phyloP scores from a whole-genome alignment of 2,888 invertebrate species.

The Morinoia aosen region DNA sequence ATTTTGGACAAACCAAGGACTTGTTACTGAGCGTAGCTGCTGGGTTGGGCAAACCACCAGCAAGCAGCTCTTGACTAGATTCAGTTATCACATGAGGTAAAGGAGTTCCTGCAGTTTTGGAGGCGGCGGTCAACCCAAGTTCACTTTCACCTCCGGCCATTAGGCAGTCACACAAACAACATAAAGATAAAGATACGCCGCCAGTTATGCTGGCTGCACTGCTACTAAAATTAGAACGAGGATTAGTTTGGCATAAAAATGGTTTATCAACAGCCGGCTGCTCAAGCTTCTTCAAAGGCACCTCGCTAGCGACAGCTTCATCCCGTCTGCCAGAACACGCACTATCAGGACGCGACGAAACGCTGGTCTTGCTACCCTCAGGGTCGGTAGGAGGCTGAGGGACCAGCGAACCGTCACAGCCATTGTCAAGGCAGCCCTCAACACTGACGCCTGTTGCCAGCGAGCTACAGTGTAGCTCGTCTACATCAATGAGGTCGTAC shows the following conservation, averaged over 20 bases:
- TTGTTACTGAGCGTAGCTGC: conserved; percentile 6
- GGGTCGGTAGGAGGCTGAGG: not conserved
- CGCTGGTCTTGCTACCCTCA: not conserved
- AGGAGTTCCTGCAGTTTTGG: not conserved
- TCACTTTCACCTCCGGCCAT: not conserved
- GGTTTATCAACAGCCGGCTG: not conserved
- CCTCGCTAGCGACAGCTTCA: not conserved
- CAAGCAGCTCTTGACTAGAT: conserved; percentile 34
- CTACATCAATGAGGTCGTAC: conserved; percentile 65
- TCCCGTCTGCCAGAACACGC: not conserved
- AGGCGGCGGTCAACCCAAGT: not conserved
- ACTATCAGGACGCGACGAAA: not conserved
- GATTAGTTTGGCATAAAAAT: not conserved
- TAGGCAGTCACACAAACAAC: not conserved
- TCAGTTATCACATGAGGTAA: conserved; percentile 39
- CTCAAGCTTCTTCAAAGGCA: not conserved
- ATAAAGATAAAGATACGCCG: not conserved
- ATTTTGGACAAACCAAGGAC: not conserved
- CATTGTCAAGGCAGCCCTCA: not conserved
- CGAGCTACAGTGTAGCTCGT: conserved; percentile 56
- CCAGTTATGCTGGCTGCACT: conserved; percentile 1
- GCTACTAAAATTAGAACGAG: not conserved
- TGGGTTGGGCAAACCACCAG: not conserved
- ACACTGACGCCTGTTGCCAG: not conserved
- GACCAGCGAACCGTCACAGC: not conserved